Evolutionary conservation across 2,797 vertebrate genomes (phyloP), one percentile per base, ranked within the genome.

Genomic region (Hoplostethus atlanticus): DNA sequence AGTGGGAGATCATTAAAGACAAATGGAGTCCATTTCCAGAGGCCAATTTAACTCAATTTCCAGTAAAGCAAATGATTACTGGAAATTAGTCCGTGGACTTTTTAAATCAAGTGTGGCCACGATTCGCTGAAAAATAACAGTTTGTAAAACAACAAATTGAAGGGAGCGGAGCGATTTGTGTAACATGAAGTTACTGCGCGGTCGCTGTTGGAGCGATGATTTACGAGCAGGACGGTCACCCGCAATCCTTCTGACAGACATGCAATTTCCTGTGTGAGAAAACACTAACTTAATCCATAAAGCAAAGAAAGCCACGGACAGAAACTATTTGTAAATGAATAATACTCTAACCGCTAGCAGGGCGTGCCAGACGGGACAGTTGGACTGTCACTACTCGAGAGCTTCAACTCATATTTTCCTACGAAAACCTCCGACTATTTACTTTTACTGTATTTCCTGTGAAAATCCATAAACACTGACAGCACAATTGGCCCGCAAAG

Each of bases 251-350:
- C 81, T 78, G 80, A 92, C 89, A 90, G 87, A 88, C 88, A 52
- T 64, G 83, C 87, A 93, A 93, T 92, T 91, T 94, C 92, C 93
- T 93, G 93, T 90, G 90, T 74, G 82, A 90, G 79, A 89, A 90
- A 87, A 79, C 76, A 57, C 82, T 80, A 78, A 87, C 76, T 87
- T 84, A 79, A 88, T 87, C 91, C 88, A 84, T 76, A 40, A 69
- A 64, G 65, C 63, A 70, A 48, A 70, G 67, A 72, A 54, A 76
- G 50, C 68, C 58, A 76, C 11, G 46, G 67, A 79, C 74, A 84
- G 80, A 83, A 75, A 83, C 54, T 67, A 76, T 86, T 80, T 68
- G 64, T 81, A 59, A 64, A 50, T 79, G 74, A 83, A 64, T 70
- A 72, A 86, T 75, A 53, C 73, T 76, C 54, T 17, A 73, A 82